phyloP scores from a whole-genome alignment of 1,140 invertebrate genomes.

The Trichonephila clavata region DNA sequence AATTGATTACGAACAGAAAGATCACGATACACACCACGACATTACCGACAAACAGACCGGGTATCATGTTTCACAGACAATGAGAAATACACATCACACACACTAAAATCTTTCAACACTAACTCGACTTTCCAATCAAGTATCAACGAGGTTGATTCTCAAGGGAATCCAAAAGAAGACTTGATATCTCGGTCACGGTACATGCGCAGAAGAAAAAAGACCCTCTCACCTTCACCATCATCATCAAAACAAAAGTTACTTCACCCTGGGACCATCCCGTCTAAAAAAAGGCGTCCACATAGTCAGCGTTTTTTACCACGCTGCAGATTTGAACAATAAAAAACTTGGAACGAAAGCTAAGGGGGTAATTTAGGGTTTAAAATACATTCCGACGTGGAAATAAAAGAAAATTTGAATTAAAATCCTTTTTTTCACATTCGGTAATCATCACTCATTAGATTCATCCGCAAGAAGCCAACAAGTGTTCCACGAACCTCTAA shows the following conservation, averaged over 20 bases:
- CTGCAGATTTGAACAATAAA: constrained; percentile 6
- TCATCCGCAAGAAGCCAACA: constrained; percentile 38
- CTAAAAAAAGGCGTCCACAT: constrained; percentile 69
- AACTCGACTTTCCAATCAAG: constrained; percentile 64
- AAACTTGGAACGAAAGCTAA: constrained; percentile 47
- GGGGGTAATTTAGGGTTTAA: constrained; percentile 34
- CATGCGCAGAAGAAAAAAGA: constrained; percentile 76
- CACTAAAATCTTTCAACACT: constrained; percentile 45
- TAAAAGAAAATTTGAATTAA: constrained; percentile 38
- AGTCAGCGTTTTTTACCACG: constrained; percentile 37
- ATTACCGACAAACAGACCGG: constrained; percentile 62
- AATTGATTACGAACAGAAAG: constrained; percentile 69
- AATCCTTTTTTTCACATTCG: neutral
- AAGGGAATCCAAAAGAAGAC: constrained; percentile 60
- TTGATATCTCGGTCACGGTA: constrained; percentile 71
- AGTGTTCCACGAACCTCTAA: constrained; percentile 47
- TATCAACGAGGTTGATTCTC: constrained; percentile 56
- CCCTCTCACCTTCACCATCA: constrained; percentile 62
- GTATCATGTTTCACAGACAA: constrained; percentile 72
- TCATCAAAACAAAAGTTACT: constrained; percentile 72
- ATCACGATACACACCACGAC: constrained; percentile 66
- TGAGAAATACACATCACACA: constrained; percentile 55
- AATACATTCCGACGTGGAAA: neutral
- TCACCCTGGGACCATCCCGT: constrained; percentile 51
- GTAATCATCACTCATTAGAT: constrained; percentile 27